Evolutionary conservation across 2,113 vertebrate genomes (phyloP).

Genomic region (Seriola rivoliana): DNA sequence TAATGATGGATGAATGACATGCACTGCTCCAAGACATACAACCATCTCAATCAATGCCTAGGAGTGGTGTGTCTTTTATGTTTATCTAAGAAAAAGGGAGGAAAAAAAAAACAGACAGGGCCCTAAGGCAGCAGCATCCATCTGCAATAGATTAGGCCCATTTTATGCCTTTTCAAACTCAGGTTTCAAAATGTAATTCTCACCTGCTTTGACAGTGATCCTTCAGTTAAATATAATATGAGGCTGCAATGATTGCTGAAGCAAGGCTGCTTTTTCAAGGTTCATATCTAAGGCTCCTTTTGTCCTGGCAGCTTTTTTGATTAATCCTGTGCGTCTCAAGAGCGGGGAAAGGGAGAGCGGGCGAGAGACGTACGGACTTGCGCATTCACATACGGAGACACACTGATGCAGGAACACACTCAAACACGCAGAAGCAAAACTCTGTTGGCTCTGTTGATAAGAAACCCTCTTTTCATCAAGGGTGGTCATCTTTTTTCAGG

Average conservation of each 20-base stretch:
- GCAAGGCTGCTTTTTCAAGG: slow-evolving; percentile 15
- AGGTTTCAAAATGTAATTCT: slow-evolving; percentile 21
- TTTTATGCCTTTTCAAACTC: slow-evolving; percentile 10
- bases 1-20: neutral
- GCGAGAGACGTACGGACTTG: neutral
- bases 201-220: slow-evolving; percentile 1
- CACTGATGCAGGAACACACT: neutral
- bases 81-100: neutral
- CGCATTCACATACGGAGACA: neutral
- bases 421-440: slow-evolving; percentile 5
- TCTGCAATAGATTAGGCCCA: slow-evolving; percentile 17
- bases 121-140: neutral
- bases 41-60: neutral
- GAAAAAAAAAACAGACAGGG: neutral
- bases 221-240: slow-evolving; percentile 38
- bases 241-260: neutral
- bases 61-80: neutral
- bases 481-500: slow-evolving; percentile 46
- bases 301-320: slow-evolving; percentile 36
- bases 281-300: slow-evolving; percentile 37
- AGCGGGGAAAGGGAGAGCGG: neutral
- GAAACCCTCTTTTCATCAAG: slow-evolving; percentile 21
- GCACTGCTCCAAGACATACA: too few species aligned
- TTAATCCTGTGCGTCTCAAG: slow-evolving; percentile 19
- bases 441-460: slow-evolving; percentile 33